Conservation (phyloP, 2,797 vertebrate genomes). For the Luscinia megarhynchos region DNA sequence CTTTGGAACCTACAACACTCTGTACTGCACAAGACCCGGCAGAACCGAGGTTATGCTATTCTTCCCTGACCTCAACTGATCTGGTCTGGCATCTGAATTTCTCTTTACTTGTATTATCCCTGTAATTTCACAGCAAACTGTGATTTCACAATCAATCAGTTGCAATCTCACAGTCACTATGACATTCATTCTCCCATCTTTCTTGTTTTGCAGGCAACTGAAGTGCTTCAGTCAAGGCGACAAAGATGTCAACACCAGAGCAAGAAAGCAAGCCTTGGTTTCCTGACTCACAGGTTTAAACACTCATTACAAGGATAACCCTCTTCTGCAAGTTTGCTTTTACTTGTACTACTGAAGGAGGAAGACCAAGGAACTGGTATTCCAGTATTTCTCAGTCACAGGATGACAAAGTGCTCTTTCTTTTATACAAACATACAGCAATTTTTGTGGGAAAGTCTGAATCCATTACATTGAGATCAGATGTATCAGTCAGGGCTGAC, state of each 20-base stretch:
- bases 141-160: neutral
- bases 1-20: neutral
- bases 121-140: neutral
- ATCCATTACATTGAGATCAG: neutral
- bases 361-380: neutral
- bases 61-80: neutral
- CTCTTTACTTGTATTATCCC: neutral
- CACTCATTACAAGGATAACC: neutral
- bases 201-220: slow-evolving; percentile 20
- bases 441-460: neutral
- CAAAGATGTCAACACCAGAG: neutral
- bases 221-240: neutral
- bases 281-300: slow-evolving; percentile 5
- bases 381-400: neutral
- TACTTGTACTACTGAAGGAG: neutral
- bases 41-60: neutral
- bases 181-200: neutral
- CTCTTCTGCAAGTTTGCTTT: neutral
- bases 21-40: neutral
- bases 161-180: neutral
- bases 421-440: neutral
- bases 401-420: neutral
- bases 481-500: neutral
- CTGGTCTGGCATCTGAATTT: neutral
- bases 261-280: neutral